Conservation (phyloP, 2,888 invertebrate genomes). For the Coleophora flavipennella region DNA sequence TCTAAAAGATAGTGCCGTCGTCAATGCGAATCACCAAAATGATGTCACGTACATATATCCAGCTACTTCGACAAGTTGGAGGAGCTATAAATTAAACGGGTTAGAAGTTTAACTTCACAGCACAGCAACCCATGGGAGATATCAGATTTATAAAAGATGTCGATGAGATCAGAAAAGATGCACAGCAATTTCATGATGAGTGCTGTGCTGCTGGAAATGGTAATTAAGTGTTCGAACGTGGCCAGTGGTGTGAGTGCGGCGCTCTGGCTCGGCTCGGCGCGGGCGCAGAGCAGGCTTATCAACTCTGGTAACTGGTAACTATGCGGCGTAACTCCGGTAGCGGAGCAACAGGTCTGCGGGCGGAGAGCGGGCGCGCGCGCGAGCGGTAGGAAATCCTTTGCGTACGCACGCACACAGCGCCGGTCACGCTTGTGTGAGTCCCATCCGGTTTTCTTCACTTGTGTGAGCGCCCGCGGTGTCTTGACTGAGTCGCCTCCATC, state of each 20-base stretch:
- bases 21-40: constrained; percentile 53
- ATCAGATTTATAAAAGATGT: constrained; percentile 60
- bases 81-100: constrained; percentile 52
- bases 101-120: constrained; percentile 49
- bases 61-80: constrained; percentile 42
- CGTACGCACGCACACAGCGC: constrained; percentile 50
- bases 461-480: constrained; percentile 26
- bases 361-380: constrained; percentile 50
- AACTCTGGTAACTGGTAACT: constrained; percentile 70
- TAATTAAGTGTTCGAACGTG: constrained; percentile 58
- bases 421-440: constrained; percentile 40
- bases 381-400: constrained; percentile 67
- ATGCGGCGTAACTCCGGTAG: constrained; percentile 74
- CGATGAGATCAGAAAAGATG: constrained; percentile 55
- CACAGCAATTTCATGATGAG: constrained; percentile 57
- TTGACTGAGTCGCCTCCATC: constrained; percentile 19
- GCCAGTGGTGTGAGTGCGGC: constrained; percentile 48
- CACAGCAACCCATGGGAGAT: constrained; percentile 57
- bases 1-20: constrained; percentile 43
- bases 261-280: constrained; percentile 24
- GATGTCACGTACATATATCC: constrained; percentile 63
- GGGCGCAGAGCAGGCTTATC: constrained; percentile 55
- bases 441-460: constrained; percentile 58
- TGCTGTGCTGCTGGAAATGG: constrained; percentile 47
- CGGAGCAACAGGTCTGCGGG: constrained; percentile 70